Conservation (phyloP, 37 sponge, comb jelly and placozoan genomes). For the Petrosia ficiformis region DNA sequence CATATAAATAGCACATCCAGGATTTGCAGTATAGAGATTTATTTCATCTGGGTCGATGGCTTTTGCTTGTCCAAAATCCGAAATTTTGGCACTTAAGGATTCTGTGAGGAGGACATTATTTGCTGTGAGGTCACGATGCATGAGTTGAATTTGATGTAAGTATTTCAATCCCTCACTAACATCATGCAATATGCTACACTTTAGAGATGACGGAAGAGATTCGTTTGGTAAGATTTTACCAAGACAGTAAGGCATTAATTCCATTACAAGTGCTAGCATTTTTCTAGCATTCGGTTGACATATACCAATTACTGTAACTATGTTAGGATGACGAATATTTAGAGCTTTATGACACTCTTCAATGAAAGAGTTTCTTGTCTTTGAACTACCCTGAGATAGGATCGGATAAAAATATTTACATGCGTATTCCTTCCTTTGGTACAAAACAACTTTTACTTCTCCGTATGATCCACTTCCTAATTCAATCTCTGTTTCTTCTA, state of each 20-base stretch:
- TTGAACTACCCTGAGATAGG: neutral
- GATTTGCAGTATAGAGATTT: neutral
- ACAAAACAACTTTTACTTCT: neutral
- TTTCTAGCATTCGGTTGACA: neutral
- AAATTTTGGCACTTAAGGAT: neutral
- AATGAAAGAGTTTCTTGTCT: neutral
- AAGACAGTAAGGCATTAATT: neutral
- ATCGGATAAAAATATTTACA: neutral
- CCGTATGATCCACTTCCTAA: slow-evolving; percentile 5
- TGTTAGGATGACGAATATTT: slow-evolving; percentile 8
- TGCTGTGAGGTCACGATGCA: slow-evolving; percentile 4
- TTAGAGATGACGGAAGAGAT: neutral
- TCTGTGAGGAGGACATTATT: slow-evolving; percentile 7
- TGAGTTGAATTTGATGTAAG: neutral
- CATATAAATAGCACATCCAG: neutral
- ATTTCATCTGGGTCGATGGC: neutral
- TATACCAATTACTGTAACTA: slow-evolving; percentile 5
- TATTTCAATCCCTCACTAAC: neutral
- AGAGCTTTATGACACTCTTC: neutral
- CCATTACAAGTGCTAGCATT: neutral
- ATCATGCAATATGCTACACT: neutral
- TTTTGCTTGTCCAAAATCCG: slow-evolving; percentile 8
- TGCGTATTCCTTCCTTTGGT: neutral
- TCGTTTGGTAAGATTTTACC: neutral
- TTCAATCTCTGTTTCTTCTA: neutral